Base-by-base conservation (phyloP, 2,113 vertebrate species). In the Clarias macrocephalus region DNA sequence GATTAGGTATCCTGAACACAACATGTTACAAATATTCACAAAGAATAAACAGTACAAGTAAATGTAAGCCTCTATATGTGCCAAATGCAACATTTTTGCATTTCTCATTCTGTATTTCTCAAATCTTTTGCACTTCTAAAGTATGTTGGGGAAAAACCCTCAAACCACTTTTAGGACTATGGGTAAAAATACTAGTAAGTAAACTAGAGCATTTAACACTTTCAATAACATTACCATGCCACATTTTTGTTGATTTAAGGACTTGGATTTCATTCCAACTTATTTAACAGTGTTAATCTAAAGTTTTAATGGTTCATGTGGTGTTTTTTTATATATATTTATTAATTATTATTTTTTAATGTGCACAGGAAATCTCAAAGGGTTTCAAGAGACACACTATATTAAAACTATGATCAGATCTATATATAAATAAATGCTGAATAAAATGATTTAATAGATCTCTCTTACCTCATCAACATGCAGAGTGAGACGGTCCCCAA, bases 391-490 rank as follows among this genome's bases (percentile, higher is more conserved):
- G 10, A n/a, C 11, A 52, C 10, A n/a, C 12, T 15, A 52, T 76
- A 52, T 76, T n/a, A 25, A 76, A 73, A 73, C 70, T 42, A 42
- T 73, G 5, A 25, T 75, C 15, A 66, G 30, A 11, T 28, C 48
- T 3, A 62, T 30, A 62, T 30, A 25, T 1, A 23, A 73, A 23
- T 76, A 83, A 72, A 72, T 21, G 37, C 7, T 10, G 59, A 28
- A 18, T n/a, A 19, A 56, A 33, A 75, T 25, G 75, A 75, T 48
- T 25, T 12, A 48, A 23, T 75, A n/a, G 80, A 25, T 7, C 56
- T 72, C 21, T 30, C 91, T 96, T 89, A 99, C 98, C 97, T 99
- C 98, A 21, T 99, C 98, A 0, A 99, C 90, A 1, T 96, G 96
- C 15, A 99, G 89, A 2, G 92, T 93, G 62, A 99, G 96, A 0